These are phyloP conservation scores for Serranus cabrilla DNA, from an alignment of 2,797 vertebrate genomes.

Conservation along the genomic window DNA sequence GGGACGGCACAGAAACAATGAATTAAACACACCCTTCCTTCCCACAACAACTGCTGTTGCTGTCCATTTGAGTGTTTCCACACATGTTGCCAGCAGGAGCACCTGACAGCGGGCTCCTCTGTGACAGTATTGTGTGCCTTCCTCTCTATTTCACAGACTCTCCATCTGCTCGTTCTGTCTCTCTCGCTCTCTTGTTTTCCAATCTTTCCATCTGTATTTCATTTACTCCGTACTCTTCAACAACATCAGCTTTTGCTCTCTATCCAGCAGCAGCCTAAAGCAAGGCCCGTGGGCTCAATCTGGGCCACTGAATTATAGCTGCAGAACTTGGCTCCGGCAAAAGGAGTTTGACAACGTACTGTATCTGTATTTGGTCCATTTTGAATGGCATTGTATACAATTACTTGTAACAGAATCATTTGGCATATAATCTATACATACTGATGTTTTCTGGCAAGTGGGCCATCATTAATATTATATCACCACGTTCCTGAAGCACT, in stretches of 20 bases:
- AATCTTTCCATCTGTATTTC: constrained; percentile 38
- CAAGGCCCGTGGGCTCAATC: constrained; percentile 48
- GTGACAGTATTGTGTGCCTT: constrained; percentile 44
- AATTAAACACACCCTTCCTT: constrained; percentile 57
- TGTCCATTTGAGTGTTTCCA: constrained; percentile 58
- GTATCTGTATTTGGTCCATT: constrained; percentile 33
- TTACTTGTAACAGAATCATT: too few relatives aligned
- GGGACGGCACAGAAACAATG: constrained; percentile 42
- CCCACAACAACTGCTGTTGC: constrained; percentile 61
- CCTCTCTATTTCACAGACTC: constrained; percentile 52
- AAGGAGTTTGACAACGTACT: constrained; percentile 40
- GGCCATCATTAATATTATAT: neutral
- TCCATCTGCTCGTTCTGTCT: constrained; percentile 54
- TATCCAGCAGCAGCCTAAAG: constrained; percentile 50
- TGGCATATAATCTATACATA: too few relatives aligned
- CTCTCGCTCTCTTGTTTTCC: constrained; percentile 22
- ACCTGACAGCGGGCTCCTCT: constrained; percentile 58
- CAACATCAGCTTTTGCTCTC: constrained; percentile 46
- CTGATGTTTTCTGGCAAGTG: neutral
- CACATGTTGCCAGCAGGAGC: constrained; percentile 58
- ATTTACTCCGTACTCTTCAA: constrained; percentile 33
- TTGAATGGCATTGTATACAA: constrained; percentile 2
- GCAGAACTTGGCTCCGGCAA: constrained; percentile 31
- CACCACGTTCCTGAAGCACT: too few relatives aligned
- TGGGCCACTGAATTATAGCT: constrained; percentile 45